Base-by-base conservation (phyloP, 2,888 invertebrate species). In the Bedellia somnulentella region DNA sequence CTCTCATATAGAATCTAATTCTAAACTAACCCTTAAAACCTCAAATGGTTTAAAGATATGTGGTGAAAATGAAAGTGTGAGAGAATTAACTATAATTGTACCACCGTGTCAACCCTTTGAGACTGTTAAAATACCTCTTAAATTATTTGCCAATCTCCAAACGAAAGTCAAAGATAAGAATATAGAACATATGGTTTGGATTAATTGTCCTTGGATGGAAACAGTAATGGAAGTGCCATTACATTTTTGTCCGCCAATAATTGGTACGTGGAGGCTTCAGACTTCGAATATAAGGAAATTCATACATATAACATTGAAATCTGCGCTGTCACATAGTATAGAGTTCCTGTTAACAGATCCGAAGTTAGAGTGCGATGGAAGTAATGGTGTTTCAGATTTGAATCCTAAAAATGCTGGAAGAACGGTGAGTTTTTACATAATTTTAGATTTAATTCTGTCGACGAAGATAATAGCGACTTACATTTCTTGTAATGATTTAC, bases 241-340 rank as follows among this genome's bases (percentile, higher is more conserved):
- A 4, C 83, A 87, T 47, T 93, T 95, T 66, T 80, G 86, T 5
- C 87, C 93, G 1, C 94, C 95, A 1, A 82, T 96, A 55, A 81
- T 82, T 42, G 82, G 89, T 0, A 80, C 82, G 1, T 89, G 91
- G 79, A 83, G 89, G 30, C 77, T 96, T 9, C 87, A 93, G 36
- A 93, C 95, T 0, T 87, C 89, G 1, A 82, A 86, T 43, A 80
- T 83, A n/a, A 78, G 89, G 41, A 95, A 95, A 66, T 93, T 90
- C 48, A 57, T 94, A 11, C 90, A 93, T 57, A 82, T 93, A 15
- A 79, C 83, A 21, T 79, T 87, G 3, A 82, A 81, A 36, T 87
- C 86, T 2, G 80, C 81, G 4, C 86, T 88, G 14, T 59, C 79
- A 2, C 71, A 73, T 37, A 56, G 76, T 35, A 53, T 76, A n/a